A percentile compares a stretch with the other conserved stretches of the same genome.
phyloP scores from a whole-genome alignment of 2,888 invertebrate genomes.

The Lasioglossum villosulum region DNA sequence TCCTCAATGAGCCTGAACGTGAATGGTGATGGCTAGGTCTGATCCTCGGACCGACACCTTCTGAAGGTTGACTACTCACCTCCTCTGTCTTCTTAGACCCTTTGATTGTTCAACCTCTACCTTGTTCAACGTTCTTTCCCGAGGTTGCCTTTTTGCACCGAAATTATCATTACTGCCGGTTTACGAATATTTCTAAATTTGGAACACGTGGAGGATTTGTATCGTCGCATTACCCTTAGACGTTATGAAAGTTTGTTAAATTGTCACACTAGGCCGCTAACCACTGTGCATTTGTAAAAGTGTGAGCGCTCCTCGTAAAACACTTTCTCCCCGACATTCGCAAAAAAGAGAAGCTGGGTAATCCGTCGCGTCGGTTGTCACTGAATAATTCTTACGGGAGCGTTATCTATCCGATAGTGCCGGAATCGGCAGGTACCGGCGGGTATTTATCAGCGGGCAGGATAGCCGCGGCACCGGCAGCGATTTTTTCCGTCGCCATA shows the following conservation, averaged over 20 bases:
- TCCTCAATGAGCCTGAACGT: slow-evolving; percentile 61
- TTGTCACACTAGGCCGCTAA: neutral
- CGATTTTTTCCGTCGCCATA: slow-evolving; percentile 45
- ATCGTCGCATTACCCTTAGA: no score
- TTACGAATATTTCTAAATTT: neutral
- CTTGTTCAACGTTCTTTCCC: neutral
- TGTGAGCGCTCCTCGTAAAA: neutral
- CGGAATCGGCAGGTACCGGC: slow-evolving; percentile 28
- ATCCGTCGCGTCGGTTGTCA: neutral
- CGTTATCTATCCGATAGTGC: slow-evolving; percentile 32
- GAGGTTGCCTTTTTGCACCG: neutral
- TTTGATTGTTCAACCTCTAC: neutral
- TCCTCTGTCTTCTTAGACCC: neutral
- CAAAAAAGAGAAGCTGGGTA: neutral
- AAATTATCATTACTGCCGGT: neutral
- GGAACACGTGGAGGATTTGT: no score
- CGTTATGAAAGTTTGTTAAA: no score
- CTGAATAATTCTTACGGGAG: slow-evolving; percentile 21
- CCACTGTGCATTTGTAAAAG: neutral
- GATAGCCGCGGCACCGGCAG: slow-evolving; percentile 29
- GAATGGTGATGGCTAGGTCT: slow-evolving; percentile 55
- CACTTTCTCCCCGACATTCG: neutral
- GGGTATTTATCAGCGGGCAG: slow-evolving; percentile 42
- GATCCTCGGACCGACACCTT: neutral
- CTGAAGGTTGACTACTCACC: neutral